phyloP scores from a whole-genome alignment of 2,888 invertebrate species.

The Petrolisthes manimaculis region DNA sequence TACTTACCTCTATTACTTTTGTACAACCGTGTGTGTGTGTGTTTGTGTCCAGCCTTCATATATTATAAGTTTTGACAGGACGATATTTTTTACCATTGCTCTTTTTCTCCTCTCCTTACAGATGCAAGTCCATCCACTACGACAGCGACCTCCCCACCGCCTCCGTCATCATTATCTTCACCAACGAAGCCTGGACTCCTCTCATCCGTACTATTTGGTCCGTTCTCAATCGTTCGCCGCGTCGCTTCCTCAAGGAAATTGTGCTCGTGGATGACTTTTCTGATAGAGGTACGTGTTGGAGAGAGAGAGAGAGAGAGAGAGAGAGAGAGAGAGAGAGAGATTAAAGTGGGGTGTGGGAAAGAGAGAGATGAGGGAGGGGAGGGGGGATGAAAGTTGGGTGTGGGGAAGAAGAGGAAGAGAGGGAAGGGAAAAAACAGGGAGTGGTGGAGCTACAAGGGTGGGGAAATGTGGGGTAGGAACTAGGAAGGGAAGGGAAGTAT shows the following conservation, averaged over 20 bases:
- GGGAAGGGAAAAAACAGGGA: background rate
- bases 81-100: background rate
- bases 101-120: constrained; percentile 2
- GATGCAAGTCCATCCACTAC: constrained; percentile 53
- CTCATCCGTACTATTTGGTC: constrained; percentile 88
- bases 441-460: background rate
- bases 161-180: constrained; percentile 88
- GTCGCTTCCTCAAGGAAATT: constrained; percentile 83
- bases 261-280: constrained; percentile 75
- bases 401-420: background rate
- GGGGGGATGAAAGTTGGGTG: background rate
- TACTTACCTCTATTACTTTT: background rate
- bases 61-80: background rate
- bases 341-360: background rate
- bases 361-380: background rate
- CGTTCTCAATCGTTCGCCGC: constrained; percentile 83
- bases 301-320: background rate
- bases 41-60: background rate
- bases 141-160: constrained; percentile 76
- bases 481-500: background rate
- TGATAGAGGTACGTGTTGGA: constrained; percentile 68
- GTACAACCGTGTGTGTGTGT: background rate
- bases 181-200: constrained; percentile 90
- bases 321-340: background rate
- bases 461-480: background rate